Conservation (phyloP, 2,888 invertebrate species). For the Embidobia sp. region DNA sequence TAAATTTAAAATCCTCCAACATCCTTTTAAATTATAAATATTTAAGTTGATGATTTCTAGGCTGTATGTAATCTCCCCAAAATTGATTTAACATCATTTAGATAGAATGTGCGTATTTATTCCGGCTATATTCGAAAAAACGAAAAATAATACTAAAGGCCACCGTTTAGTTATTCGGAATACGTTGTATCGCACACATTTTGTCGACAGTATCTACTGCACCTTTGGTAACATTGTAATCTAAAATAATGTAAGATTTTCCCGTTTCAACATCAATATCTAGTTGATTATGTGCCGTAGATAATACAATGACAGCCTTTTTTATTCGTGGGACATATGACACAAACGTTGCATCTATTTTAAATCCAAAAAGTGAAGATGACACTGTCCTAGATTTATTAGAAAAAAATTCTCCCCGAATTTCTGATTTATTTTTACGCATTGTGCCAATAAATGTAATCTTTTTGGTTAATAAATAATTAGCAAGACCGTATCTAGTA, state of each 20-base stretch:
- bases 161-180: constrained; percentile 66
- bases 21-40: no score
- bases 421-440: constrained; percentile 1
- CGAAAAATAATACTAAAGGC: constrained; percentile 65
- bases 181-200: constrained; percentile 64
- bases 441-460: constrained; percentile 6
- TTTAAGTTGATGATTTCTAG: no score
- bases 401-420: neutral
- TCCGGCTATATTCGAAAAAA: constrained; percentile 64
- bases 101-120: constrained; percentile 64
- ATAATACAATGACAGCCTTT: neutral
- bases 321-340: constrained; percentile 9
- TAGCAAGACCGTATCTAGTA: constrained; percentile 7
- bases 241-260: constrained; percentile 69
- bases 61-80: no score
- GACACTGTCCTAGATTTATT: neutral
- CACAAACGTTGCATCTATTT: neutral
- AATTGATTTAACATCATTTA: no score
- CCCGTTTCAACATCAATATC: constrained; percentile 62
- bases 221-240: constrained; percentile 70
- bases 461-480: constrained; percentile 11
- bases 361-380: constrained; percentile 2
- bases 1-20: no score
- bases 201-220: constrained; percentile 69
- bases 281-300: constrained; percentile 14